A percentile compares a stretch with the other conserved stretches of the same genome.
Evolutionary conservation across 2,113 vertebrate genomes (phyloP).

Genomic region (Suncus etruscus): DNA sequence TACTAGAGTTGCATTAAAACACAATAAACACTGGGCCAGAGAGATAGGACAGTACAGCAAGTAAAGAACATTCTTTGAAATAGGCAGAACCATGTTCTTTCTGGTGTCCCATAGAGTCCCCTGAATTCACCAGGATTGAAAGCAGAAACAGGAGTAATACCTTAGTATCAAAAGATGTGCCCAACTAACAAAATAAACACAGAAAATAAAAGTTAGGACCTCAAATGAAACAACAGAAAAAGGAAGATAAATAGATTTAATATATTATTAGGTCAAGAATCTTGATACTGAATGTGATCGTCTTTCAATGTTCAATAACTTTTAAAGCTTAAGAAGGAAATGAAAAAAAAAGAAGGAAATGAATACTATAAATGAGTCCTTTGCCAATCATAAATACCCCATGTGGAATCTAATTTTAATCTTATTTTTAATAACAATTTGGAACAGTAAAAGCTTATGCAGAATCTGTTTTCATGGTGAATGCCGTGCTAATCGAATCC

Average conservation of each 20-base stretch:
- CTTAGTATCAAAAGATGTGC: too few relatives aligned
- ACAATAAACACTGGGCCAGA: too few relatives aligned
- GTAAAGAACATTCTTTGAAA: too few relatives aligned
- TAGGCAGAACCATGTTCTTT: too few relatives aligned
- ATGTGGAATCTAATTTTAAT: neutral
- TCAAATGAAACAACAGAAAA: neutral
- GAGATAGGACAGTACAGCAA: too few relatives aligned
- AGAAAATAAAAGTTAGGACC: too few relatives aligned
- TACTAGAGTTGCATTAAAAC: too few relatives aligned
- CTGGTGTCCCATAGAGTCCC: too few relatives aligned
- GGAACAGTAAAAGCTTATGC: neutral
- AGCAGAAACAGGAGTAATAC: too few relatives aligned
- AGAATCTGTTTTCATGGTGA: neutral
- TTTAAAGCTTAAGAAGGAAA: neutral
- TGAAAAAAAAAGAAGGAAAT: constrained; percentile 13
- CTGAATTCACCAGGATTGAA: too few relatives aligned
- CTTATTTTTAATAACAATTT: neutral
- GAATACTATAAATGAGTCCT: neutral
- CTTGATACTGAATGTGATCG: neutral
- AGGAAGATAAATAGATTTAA: neutral
- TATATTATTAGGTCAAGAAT: neutral
- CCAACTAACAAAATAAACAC: too few relatives aligned
- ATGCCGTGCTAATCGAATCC: neutral
- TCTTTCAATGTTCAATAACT: too few relatives aligned
- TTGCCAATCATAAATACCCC: neutral